These are phyloP conservation scores for Acronicta psi DNA, from an alignment of 2,888 invertebrate genomes.

Conservation along the genomic window DNA sequence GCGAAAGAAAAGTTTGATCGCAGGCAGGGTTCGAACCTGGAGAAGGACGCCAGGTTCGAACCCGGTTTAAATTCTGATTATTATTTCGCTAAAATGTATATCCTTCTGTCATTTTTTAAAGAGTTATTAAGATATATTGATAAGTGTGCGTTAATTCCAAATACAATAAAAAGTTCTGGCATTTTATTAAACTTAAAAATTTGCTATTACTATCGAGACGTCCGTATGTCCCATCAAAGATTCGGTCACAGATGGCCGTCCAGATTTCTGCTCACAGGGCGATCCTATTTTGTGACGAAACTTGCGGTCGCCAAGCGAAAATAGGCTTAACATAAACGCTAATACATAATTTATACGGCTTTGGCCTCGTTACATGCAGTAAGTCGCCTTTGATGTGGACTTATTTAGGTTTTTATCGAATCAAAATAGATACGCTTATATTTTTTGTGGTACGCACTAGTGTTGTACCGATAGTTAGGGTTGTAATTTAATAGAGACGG, in stretches of 20 bases:
- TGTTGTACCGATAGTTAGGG: conserved; percentile 15
- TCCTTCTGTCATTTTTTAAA: too few species aligned
- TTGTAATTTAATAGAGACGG: conserved; percentile 13
- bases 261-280: conserved; percentile 79
- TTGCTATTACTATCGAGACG: background rate
- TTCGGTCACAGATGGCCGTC: conserved; percentile 83
- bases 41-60: too few species aligned
- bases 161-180: too few species aligned
- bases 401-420: conserved; percentile 32
- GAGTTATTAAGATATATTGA: too few species aligned
- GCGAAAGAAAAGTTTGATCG: too few species aligned
- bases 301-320: conserved; percentile 71
- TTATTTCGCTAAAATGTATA: too few species aligned
- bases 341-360: conserved; percentile 55
- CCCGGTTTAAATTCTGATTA: too few species aligned
- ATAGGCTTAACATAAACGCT: conserved; percentile 72
- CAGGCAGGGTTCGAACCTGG: too few species aligned
- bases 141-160: too few species aligned
- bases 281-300: conserved; percentile 82
- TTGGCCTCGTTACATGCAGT: conserved; percentile 25
- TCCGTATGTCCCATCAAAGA: conserved; percentile 72
- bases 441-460: conserved; percentile 21
- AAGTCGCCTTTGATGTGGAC: conserved; percentile 48
- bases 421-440: conserved; percentile 22
- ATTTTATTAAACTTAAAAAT: too few species aligned